Percentiles rank a stretch among this genome's conserved stretches.
These are phyloP conservation scores for Gadus chalcogrammus DNA, from an alignment of 2,113 vertebrate species.

Conservation along the genomic window DNA sequence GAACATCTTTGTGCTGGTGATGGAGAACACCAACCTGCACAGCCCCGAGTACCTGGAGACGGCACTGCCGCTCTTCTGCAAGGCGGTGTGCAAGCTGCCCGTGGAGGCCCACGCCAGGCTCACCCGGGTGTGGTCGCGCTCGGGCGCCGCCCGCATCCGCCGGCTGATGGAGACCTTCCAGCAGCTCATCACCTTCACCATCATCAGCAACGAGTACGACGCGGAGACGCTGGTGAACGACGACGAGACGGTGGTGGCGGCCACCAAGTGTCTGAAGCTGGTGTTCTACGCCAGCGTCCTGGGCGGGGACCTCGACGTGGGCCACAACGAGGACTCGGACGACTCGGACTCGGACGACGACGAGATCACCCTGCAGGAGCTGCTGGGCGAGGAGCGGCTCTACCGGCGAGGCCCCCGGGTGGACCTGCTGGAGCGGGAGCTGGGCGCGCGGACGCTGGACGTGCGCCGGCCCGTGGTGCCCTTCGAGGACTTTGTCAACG, in stretches of 20 bases:
- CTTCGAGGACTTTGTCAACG: slow-evolving; percentile 96
- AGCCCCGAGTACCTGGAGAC: slow-evolving; percentile 97
- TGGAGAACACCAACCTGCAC: slow-evolving; percentile 97
- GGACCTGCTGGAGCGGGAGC: slow-evolving; percentile 90
- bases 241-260: slow-evolving; percentile 92
- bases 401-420: slow-evolving; percentile 91
- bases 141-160: slow-evolving; percentile 82
- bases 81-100: slow-evolving; percentile 95
- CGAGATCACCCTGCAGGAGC: slow-evolving; percentile 90
- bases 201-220: slow-evolving; percentile 94
- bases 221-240: slow-evolving; percentile 91
- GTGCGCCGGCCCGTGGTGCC: slow-evolving; percentile 88
- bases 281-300: slow-evolving; percentile 95
- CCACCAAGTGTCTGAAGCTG: slow-evolving; percentile 95
- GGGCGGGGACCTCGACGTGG: slow-evolving; percentile 86
- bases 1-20: slow-evolving; percentile 94
- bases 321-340: slow-evolving; percentile 93
- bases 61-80: slow-evolving; percentile 93
- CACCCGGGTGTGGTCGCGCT: slow-evolving; percentile 87
- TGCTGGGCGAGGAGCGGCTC: slow-evolving; percentile 91
- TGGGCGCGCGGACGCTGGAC: slow-evolving; percentile 88
- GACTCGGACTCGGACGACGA: slow-evolving; percentile 88
- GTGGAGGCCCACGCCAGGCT: slow-evolving; percentile 86
- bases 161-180: slow-evolving; percentile 98
- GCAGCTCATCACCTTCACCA: slow-evolving; percentile 96